Evolutionary conservation across 2,797 vertebrate species (phyloP).

Genomic region (Artibeus jamaicensis): DNA sequence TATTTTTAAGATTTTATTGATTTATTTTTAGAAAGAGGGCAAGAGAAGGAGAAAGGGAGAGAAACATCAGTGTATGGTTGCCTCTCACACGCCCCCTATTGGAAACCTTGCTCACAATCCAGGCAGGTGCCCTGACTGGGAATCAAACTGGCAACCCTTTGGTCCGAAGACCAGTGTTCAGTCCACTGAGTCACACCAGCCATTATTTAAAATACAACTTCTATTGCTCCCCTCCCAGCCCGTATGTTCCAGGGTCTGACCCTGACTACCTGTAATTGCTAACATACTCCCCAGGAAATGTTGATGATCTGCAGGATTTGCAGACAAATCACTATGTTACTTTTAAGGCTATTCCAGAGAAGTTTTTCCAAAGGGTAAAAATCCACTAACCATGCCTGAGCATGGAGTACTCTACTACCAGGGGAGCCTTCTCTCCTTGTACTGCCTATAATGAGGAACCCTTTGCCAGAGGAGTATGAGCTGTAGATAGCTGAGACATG

Average conservation of each 20-base stretch:
- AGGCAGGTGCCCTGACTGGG: no score
- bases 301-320: background rate
- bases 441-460: background rate
- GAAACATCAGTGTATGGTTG: no score
- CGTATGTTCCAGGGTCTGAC: background rate
- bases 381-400: background rate
- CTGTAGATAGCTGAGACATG: background rate
- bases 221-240: background rate
- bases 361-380: background rate
- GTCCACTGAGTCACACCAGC: no score
- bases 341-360: background rate
- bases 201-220: background rate
- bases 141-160: no score
- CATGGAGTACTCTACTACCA: background rate
- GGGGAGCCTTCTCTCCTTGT: background rate
- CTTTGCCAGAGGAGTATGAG: background rate
- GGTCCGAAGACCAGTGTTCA: no score
- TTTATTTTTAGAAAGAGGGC: no score
- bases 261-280: background rate
- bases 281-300: background rate
- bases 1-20: no score
- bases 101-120: no score
- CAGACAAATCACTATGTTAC: background rate
- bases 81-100: no score
- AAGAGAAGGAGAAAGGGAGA: no score